These are phyloP conservation scores for Motacilla alba DNA, from an alignment of 2,113 vertebrate genomes.

Conservation along the genomic window DNA sequence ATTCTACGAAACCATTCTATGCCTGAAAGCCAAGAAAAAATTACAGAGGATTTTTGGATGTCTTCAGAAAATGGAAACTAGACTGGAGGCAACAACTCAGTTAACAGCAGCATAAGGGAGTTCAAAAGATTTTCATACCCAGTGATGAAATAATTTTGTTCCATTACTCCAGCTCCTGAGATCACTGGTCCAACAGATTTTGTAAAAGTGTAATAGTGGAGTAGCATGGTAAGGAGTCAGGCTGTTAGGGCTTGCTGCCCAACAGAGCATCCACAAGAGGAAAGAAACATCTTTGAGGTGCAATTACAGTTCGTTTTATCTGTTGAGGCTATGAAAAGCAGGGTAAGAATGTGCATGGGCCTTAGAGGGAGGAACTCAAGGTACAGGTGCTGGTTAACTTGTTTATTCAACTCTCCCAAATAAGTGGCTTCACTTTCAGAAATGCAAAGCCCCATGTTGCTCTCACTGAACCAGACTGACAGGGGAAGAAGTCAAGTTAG, in stretches of 20 bases:
- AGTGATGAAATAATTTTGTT: not conserved
- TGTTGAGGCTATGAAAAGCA: not conserved
- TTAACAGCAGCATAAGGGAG: not conserved
- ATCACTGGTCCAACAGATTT: not conserved
- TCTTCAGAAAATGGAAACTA: not conserved
- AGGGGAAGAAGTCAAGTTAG: not conserved
- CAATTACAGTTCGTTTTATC: not conserved
- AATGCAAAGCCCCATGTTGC: not conserved
- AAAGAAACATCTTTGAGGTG: not conserved
- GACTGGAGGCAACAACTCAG: not conserved
- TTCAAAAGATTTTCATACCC: not conserved
- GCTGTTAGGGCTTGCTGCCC: not conserved
- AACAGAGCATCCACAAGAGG: not conserved
- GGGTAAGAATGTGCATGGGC: not conserved
- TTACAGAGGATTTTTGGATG: not conserved
- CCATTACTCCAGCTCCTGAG: not conserved
- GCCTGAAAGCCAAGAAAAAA: not conserved
- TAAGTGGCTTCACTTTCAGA: not conserved
- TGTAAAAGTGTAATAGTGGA: not conserved
- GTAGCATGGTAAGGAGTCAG: fast-evolving
- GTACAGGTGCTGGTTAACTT: not conserved
- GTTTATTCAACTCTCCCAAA: not conserved
- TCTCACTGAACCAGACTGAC: not conserved
- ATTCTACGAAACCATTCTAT: not conserved
- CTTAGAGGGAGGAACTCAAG: not conserved